phyloP scores from a whole-genome alignment of 2,888 invertebrate genomes.

The Torymus tubicola region DNA sequence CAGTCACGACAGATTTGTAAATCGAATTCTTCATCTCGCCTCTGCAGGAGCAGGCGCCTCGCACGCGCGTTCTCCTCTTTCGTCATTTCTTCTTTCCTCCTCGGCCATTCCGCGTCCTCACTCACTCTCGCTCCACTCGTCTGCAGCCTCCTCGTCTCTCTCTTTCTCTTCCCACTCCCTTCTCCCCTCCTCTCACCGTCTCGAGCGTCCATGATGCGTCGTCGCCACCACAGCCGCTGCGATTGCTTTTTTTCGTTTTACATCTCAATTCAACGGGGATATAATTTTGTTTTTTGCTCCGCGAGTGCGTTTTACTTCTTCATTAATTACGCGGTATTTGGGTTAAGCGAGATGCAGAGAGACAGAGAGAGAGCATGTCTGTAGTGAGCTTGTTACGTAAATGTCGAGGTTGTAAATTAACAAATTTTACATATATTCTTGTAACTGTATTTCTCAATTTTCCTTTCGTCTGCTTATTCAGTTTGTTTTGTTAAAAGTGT shows the following conservation, averaged over 20 bases:
- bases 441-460: not conserved
- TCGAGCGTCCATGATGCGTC: slow-evolving; percentile 17
- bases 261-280: slow-evolving; percentile 46
- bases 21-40: slow-evolving; percentile 72
- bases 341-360: too few species aligned
- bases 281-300: slow-evolving; percentile 38
- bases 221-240: not conserved
- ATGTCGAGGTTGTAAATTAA: not conserved
- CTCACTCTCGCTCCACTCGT: slow-evolving; percentile 45
- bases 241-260: slow-evolving; percentile 36
- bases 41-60: slow-evolving; percentile 62
- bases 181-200: slow-evolving; percentile 36
- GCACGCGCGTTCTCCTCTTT: slow-evolving; percentile 55
- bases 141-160: slow-evolving; percentile 45
- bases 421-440: not conserved
- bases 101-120: slow-evolving; percentile 53
- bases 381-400: too few species aligned
- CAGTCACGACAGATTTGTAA: slow-evolving; percentile 73
- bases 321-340: too few species aligned
- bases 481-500: too few species aligned
- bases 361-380: too few species aligned
- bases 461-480: too few species aligned
- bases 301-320: not conserved
- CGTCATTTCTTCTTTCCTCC: slow-evolving; percentile 44
- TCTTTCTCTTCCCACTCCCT: slow-evolving; percentile 47